Base-by-base conservation (phyloP, 2,797 vertebrate genomes). In the Euphonia xanthogaster region DNA sequence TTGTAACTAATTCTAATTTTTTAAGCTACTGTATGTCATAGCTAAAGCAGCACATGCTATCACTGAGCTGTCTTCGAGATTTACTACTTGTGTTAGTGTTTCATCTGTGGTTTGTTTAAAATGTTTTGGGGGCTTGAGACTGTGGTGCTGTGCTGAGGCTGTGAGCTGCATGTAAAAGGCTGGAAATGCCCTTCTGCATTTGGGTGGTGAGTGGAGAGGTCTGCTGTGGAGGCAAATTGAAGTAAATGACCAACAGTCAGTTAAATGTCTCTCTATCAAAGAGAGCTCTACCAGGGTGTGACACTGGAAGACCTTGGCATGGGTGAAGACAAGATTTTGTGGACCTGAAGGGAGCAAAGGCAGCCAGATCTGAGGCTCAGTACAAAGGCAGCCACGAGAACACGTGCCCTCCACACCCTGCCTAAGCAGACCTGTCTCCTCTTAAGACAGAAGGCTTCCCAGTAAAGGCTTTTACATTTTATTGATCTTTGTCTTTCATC, bases 1-100 rank as follows among this genome's bases (percentile, higher is more conserved):
- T 94, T 21, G 15, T 91, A 97, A 96, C 88, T 96, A 97, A 97
- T 97, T 96, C 93, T 97, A 97, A 96, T 96, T 97, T 94, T 96
- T 96, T 96, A 93, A 96, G 90, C 42, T 58, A 89, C 80, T 96
- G 91, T 83, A 84, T 93, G 88, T 97, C 93, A 91, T 39, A 97
- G 91, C 94, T 94, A 96, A 97, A 96, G 92, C 76, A 12, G 96
- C 96, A 93, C 88, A 96, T 89, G 86, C 91, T 96, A 97, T 97
- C 96, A 91, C 95, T 61, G 93, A 96, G 93, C 90, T 97, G 93
- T 91, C 94, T 96, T 73, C 6, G 88, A 95, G 94, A 96, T 98
- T 96, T 89, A 97, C 92, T 97, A 50, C 94, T 94, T 51, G 68
- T 86, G 96, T 93, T 96, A 94, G 79, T 40, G 86, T 96, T 96